Conservation (phyloP, 2,888 invertebrate species). For the Cheilosia vulpina region DNA sequence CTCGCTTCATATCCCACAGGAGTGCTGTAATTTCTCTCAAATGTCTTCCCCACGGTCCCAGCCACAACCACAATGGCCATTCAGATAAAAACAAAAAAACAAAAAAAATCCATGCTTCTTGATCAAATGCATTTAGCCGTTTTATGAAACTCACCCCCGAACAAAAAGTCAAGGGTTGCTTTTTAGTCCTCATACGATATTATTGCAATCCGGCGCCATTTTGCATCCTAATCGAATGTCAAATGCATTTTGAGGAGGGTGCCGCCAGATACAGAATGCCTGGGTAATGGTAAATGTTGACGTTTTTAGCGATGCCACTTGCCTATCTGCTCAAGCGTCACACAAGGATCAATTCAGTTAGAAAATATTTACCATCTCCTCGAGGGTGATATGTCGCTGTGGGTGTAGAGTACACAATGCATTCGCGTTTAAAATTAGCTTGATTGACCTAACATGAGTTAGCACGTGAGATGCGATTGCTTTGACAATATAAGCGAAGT, state of each 20-base stretch:
- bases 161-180: slow-evolving; percentile 17
- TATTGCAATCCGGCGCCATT: slow-evolving; percentile 19
- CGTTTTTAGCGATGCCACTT: slow-evolving; percentile 49
- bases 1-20: slow-evolving; percentile 40
- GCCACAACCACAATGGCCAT: neutral
- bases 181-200: slow-evolving; percentile 1
- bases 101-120: slow-evolving; percentile 45
- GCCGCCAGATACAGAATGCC: neutral
- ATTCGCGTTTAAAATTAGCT: slow-evolving; percentile 49
- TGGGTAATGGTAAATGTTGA: slow-evolving; percentile 44
- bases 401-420: slow-evolving; percentile 7
- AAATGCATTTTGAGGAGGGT: slow-evolving; percentile 27
- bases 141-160: neutral
- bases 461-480: slow-evolving; percentile 39
- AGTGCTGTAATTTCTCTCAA: slow-evolving; percentile 38
- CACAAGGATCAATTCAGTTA: slow-evolving; percentile 27
- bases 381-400: neutral
- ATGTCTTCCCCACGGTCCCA: neutral
- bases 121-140: slow-evolving; percentile 42
- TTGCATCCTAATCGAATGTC: slow-evolving; percentile 62
- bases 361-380: slow-evolving; percentile 38
- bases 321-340: slow-evolving; percentile 19
- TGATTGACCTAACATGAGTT: slow-evolving; percentile 65
- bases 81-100: neutral
- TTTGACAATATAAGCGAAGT: slow-evolving; percentile 19